Evolutionary conservation across 2,888 invertebrate species (phyloP).

Genomic region (Tetheella fluctuosa): DNA sequence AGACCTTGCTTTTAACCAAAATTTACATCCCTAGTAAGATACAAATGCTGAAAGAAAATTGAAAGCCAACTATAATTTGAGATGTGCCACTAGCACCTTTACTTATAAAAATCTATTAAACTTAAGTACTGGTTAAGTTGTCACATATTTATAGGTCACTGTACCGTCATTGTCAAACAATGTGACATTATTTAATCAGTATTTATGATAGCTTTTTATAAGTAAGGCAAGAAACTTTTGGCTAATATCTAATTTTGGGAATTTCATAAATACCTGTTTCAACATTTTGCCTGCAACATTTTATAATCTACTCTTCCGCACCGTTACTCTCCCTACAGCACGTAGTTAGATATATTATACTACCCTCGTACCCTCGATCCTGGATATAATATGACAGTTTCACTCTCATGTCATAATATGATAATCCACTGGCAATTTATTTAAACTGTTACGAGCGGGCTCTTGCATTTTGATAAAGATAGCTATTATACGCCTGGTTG

Average conservation of each 20-base stretch:
- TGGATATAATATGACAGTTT: slow-evolving; percentile 4
- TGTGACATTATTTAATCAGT: too few species aligned
- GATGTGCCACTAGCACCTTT: too few species aligned
- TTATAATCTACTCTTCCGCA: slow-evolving; percentile 40
- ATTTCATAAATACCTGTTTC: background rate
- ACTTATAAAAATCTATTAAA: too few species aligned
- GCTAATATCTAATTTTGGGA: background rate
- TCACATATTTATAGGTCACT: too few species aligned
- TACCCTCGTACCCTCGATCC: slow-evolving; percentile 16
- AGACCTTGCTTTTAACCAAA: too few species aligned
- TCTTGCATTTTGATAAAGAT: slow-evolving; percentile 1
- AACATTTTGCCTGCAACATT: slow-evolving; percentile 7
- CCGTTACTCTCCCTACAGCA: slow-evolving; percentile 34
- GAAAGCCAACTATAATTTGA: too few species aligned
- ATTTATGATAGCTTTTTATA: too few species aligned
- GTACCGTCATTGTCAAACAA: too few species aligned
- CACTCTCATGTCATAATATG: slow-evolving; percentile 4
- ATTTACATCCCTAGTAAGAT: too few species aligned
- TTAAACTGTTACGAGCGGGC: slow-evolving; percentile 5
- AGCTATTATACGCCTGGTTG: background rate
- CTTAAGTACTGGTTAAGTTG: too few species aligned
- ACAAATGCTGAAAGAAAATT: too few species aligned
- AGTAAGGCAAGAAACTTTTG: too few species aligned
- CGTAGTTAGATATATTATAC: slow-evolving; percentile 18
- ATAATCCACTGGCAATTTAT: slow-evolving; percentile 8